Evolutionary conservation across 2,888 invertebrate species (phyloP), one percentile per base, ranked within the genome.

Genomic region (Cataglyphis rosenhaueri): DNA sequence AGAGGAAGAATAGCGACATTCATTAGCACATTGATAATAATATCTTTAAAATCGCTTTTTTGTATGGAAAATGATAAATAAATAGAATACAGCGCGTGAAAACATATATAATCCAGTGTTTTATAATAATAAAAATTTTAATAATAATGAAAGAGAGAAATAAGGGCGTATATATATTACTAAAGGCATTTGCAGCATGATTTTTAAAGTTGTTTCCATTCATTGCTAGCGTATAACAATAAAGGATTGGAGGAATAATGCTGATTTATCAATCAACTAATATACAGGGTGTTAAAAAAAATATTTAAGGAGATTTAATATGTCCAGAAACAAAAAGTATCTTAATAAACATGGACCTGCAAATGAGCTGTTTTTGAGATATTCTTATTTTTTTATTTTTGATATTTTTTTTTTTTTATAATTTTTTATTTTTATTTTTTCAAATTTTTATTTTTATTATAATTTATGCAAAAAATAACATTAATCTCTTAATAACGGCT

Each of bases 1-100:
- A n/a, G 48, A 52, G 48, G 6, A 12, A 65, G n/a, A 18, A 3
- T 18, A 29, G 48, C 44, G 70, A 70, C 71, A 44, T 78, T 78
- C 44, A 48, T 79, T 71, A 59, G 10, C 32, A 35, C 44, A 18
- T 59, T 44, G 35, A 59, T 79, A 59, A 71, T 48, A 35, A 32
- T 71, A 35, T 25, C 12, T 70, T 61, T 57, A 55, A 70, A 70
- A 59, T 44, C 12, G 8, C 12, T 59, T 1, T 21, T 44, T 59
- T 12, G 6, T 48, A 38, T 68, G 38, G n/a, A 66, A 41, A 57
- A 76, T 8, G 48, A 52, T 52, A 52, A 52, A 18, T 48, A 57
- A 10, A 25, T 10, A 29, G 25, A 25, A 76, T 41, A 8, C 48
- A 48, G 41, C 29, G 41, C 29, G 10, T 5, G 55, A 41, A 25